Conservation (phyloP, 2,113 vertebrate genomes). For the Megaceryle maxima region DNA sequence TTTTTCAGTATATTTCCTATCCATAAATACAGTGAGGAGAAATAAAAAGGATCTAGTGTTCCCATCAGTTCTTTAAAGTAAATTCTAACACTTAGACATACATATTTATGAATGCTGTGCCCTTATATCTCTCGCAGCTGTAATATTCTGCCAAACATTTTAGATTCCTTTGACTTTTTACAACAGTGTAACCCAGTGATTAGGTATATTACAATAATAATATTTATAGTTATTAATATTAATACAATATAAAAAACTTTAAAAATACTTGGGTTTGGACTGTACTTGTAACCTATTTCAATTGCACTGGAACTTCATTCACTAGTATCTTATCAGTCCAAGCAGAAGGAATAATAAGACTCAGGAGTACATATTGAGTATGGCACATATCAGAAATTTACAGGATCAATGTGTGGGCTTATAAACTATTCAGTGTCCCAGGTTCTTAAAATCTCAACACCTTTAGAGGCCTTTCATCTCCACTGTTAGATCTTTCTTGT, state of each 20-base stretch:
- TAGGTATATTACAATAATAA: background rate
- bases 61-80: background rate
- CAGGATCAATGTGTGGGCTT: background rate
- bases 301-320: background rate
- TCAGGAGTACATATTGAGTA: background rate
- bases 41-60: background rate
- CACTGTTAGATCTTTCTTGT: background rate
- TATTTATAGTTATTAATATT: background rate
- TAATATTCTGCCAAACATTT: background rate
- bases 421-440: background rate
- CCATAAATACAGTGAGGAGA: background rate
- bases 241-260: background rate
- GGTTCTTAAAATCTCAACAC: background rate
- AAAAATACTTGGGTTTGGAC: background rate
- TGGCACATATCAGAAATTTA: background rate
- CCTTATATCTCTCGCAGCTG: background rate
- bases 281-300: background rate
- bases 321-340: background rate
- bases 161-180: background rate
- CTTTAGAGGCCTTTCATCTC: background rate
- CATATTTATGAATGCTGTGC: background rate
- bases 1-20: background rate
- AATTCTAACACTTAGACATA: accelerated
- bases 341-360: background rate
- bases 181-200: background rate